Evolutionary conservation across 2,113 vertebrate genomes (phyloP), one percentile per base, ranked within the genome.

Genomic region (Ginglymostoma cirratum): DNA sequence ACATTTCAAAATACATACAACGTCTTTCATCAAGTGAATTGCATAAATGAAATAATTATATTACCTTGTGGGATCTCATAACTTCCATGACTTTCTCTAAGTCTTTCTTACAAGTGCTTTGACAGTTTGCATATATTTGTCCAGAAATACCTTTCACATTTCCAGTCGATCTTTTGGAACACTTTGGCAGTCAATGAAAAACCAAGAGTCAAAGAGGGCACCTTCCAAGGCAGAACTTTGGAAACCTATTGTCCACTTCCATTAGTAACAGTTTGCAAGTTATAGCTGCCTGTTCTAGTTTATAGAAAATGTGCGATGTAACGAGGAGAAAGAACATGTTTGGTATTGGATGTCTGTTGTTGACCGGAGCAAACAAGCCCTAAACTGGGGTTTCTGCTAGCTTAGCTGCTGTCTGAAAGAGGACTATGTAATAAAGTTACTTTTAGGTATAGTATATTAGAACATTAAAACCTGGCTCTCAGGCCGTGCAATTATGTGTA

Each of bases 1-100:
- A 23, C 34, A 66, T 67, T 38, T 93, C n/a, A 67, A 93, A 93
- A 93, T n/a, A 93, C 66, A 42, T 38, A 34, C 34, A 34, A 93
- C 65, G 15, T 93, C n/a, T 65, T 66, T 1, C 42, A 5, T 21
- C 34, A 67, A 38, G 87, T 61, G 61, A n/a, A 93, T 65, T 93
- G 61, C 38, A 65, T 61, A 67, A 93, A 93, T 93, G 66, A 93
- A 93, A 93, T 42, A 66, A 66, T 92, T 66, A 92, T 66, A 38
- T 38, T 66, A 34, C 19, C n/a, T 65, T n/a, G 34, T 93, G 55
- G 66, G 89, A 93, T 67, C 61, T n/a, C 27, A 5, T 65, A 61
- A 38, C 52, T 65, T 34, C 14, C 66, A 61, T 10, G 89, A 93
- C 61, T 67, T 93, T 34, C 61, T 38, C 34, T 30, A 12, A 42